Base-by-base conservation (phyloP, 2,888 invertebrate genomes). In the Baronia brevicornis region DNA sequence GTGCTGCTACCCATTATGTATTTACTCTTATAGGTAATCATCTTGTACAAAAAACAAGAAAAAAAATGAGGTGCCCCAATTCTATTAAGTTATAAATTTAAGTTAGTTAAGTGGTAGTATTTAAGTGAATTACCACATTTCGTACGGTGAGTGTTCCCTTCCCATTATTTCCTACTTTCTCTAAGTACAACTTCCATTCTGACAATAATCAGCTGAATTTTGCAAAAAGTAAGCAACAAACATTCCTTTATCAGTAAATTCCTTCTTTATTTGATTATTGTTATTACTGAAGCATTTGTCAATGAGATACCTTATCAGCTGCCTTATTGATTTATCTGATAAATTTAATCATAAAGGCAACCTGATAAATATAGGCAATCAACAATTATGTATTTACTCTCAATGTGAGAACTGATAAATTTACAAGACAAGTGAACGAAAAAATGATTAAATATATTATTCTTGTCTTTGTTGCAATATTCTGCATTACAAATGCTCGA, bases 401-500 rank as follows among this genome's bases (percentile, higher is more conserved):
- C 26, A n/a, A n/a, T n/a, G n/a, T 9, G 2, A 10, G 7, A 21
- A 27, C 6, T 12, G 9, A 14, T 11, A 24, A 28, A 19, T 26
- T 27, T 22, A 14, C 12, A 18, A 25, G 6, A 25, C 14, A 9
- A 9, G 25, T 11, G 20, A 15, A 18, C 5, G 18, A 5, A 8
- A 34, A 20, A 26, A 35, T 36, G 35, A 14, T 30, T 7, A 36
- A 30, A 14, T 24, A 14, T 5, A 6, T 31, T 23, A 25, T 14
- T 31, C 10, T 3, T 15, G 23, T 53, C 13, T 38, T 34, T 24
- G 28, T 40, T 10, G n/a, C 44, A 6, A 35, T 43, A 6, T 37
- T 38, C 37, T 26, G n/a, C n/a, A n/a, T 36, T 34, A 44, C 48
- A 30, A 22, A 31, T 31, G 50, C 48, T 17, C 30, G 18, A 28